Evolutionary conservation across 2,797 vertebrate genomes (phyloP).

Genomic region (Cuculus canorus): DNA sequence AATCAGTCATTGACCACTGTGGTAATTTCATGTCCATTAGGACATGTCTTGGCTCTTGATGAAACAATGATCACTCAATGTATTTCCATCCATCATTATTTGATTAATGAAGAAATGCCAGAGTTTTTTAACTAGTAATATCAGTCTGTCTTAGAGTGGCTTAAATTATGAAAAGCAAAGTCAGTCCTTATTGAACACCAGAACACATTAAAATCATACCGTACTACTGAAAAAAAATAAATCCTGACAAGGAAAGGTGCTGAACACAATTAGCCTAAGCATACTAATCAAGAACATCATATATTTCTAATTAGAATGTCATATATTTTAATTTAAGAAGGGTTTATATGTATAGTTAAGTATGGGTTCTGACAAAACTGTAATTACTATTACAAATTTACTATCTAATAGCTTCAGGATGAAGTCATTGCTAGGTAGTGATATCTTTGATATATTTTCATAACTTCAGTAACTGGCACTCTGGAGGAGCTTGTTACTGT

Average conservation of each 20-base stretch:
- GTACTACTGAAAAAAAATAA: background rate
- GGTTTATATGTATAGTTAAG: conserved; percentile 54
- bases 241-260: background rate
- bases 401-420: conserved; percentile 50
- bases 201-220: background rate
- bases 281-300: background rate
- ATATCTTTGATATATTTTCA: conserved; percentile 50
- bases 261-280: background rate
- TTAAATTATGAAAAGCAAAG: conserved; percentile 30
- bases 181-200: background rate
- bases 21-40: conserved; percentile 39
- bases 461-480: conserved; percentile 27
- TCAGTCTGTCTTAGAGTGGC: background rate
- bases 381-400: conserved; percentile 60
- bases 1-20: conserved; percentile 43
- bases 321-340: conserved; percentile 42
- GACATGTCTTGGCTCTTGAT: conserved; percentile 25
- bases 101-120: conserved; percentile 41
- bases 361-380: conserved; percentile 46
- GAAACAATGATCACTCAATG: conserved; percentile 12
- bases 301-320: conserved; percentile 29
- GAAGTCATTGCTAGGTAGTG: conserved; percentile 27
- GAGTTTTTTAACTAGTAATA: conserved; percentile 1
- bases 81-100: conserved; percentile 30
- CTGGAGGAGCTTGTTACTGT: background rate